Conservation (phyloP, 1,140 invertebrate genomes). For the Stratiolaelaps scimitus region DNA sequence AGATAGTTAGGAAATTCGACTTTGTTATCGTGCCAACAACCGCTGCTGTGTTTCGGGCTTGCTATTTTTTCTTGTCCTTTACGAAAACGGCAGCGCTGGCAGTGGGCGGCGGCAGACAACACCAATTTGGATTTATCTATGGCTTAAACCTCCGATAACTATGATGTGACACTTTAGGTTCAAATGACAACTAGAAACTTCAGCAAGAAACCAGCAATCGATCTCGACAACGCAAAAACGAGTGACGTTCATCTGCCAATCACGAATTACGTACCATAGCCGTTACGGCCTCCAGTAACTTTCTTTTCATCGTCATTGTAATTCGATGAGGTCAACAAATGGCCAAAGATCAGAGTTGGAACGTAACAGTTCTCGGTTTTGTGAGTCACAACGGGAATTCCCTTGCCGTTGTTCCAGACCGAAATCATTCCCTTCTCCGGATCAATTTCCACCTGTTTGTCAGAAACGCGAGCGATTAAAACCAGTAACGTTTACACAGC, state of each 20-base stretch:
- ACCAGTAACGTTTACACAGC: too few relatives aligned
- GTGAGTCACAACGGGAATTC: slow-evolving; percentile 94
- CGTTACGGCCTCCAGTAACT: slow-evolving; percentile 41
- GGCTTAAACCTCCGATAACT: too few relatives aligned
- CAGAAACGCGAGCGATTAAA: neutral
- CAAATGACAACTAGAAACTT: too few relatives aligned
- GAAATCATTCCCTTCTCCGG: slow-evolving; percentile 71
- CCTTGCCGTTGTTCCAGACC: slow-evolving; percentile 95
- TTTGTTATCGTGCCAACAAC: too few relatives aligned
- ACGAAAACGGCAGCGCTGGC: too few relatives aligned
- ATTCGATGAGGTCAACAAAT: slow-evolving; percentile 96
- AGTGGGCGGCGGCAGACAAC: too few relatives aligned
- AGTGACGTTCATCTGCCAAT: neutral
- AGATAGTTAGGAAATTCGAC: too few relatives aligned
- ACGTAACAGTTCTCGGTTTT: slow-evolving; percentile 98
- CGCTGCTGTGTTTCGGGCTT: too few relatives aligned
- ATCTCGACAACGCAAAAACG: neutral
- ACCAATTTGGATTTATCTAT: too few relatives aligned
- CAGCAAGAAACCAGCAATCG: neutral
- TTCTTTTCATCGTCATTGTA: slow-evolving; percentile 98
- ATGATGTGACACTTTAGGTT: too few relatives aligned
- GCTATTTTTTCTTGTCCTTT: too few relatives aligned
- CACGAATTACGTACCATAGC: neutral
- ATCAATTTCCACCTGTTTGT: slow-evolving; percentile 67
- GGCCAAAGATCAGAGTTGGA: slow-evolving; percentile 98